phyloP scores from a whole-genome alignment of 2,113 vertebrate genomes.

The Stercorarius parasiticus region DNA sequence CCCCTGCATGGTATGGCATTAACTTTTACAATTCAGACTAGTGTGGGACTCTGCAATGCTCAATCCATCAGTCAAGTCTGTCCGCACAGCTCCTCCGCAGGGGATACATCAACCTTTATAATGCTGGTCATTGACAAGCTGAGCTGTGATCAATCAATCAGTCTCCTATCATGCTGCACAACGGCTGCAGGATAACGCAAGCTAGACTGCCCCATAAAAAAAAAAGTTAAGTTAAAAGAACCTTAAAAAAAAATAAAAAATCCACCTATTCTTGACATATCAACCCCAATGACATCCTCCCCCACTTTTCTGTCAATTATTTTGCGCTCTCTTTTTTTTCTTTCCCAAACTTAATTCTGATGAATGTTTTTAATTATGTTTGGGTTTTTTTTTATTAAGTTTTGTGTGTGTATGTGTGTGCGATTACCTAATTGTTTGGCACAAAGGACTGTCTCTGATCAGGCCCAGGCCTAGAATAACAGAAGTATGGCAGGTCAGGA shows the following conservation, averaged over 20 bases:
- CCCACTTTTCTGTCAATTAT: neutral
- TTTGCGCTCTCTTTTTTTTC: neutral
- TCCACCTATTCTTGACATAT: neutral
- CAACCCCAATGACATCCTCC: neutral
- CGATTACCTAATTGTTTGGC: constrained; percentile 18
- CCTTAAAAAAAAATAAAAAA: neutral
- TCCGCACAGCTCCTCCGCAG: neutral
- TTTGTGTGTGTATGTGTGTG: neutral
- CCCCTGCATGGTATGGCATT: neutral
- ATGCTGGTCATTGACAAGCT: constrained; percentile 7
- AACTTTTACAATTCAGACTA: constrained; percentile 15
- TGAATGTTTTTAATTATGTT: neutral
- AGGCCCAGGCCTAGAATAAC: neutral
- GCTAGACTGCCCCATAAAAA: neutral
- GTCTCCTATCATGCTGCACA: neutral
- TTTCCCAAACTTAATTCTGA: neutral
- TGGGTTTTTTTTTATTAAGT: neutral
- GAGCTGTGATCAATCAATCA: constrained; percentile 6
- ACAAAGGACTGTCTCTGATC: neutral
- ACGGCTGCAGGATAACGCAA: neutral
- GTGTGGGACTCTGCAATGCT: neutral
- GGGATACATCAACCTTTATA: constrained; percentile 3
- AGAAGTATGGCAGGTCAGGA: neutral
- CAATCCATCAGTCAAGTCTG: constrained; percentile 18
- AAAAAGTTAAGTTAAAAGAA: neutral